These are phyloP conservation scores for Pseudococcus viburni DNA, from an alignment of 2,888 invertebrate genomes.

Conservation along the genomic window DNA sequence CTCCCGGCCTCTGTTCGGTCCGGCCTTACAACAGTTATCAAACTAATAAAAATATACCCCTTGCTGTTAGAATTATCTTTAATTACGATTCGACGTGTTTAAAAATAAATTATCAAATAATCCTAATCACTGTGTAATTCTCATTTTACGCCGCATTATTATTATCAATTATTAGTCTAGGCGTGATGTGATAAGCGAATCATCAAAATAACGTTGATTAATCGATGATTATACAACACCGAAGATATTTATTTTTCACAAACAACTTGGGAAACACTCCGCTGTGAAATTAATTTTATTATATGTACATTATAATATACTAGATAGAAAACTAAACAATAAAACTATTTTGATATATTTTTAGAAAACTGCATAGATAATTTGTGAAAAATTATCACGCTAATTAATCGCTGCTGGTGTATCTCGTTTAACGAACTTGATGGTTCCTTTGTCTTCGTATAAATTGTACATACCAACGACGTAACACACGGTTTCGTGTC, in stretches of 20 bases:
- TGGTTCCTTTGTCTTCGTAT: not conserved
- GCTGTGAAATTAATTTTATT: not conserved
- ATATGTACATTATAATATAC: too few species aligned
- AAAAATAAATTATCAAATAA: slow-evolving; percentile 17
- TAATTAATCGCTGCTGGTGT: not conserved
- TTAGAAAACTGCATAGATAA: not conserved
- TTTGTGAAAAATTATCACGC: not conserved
- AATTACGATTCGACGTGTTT: not conserved
- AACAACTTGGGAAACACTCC: slow-evolving; percentile 5
- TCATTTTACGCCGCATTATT: not conserved
- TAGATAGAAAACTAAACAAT: not conserved
- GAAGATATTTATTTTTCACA: not conserved
- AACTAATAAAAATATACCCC: not conserved
- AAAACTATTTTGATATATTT: not conserved
- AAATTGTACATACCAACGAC: not conserved
- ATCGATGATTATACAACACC: not conserved
- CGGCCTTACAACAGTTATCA: not conserved
- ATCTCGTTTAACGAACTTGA: not conserved
- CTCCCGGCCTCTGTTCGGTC: too few species aligned
- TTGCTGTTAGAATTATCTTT: not conserved
- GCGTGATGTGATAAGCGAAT: not conserved
- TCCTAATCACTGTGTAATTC: not conserved
- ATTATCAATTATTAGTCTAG: not conserved
- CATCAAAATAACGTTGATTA: not conserved
- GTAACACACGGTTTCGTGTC: not conserved